phyloP scores from a whole-genome alignment of 2,797 vertebrate species.

The Danionella dracula region DNA sequence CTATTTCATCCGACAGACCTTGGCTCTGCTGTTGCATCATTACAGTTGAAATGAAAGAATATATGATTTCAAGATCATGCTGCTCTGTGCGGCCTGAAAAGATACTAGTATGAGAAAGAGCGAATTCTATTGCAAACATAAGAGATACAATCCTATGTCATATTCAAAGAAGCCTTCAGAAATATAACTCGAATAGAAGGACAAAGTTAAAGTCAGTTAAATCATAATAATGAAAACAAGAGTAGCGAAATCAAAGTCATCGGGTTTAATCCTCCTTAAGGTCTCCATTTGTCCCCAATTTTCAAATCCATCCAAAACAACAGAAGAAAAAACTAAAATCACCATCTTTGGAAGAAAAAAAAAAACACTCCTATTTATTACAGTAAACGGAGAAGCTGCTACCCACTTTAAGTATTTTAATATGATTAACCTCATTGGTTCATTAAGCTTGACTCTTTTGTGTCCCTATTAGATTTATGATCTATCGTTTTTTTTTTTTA shows the following conservation, averaged over 20 bases:
- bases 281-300: slow-evolving; percentile 52
- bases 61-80: slow-evolving; percentile 55
- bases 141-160: slow-evolving; percentile 79
- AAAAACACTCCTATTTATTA: slow-evolving; percentile 75
- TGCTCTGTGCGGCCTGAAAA: slow-evolving; percentile 47
- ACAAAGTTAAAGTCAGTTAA: slow-evolving; percentile 57
- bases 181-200: slow-evolving; percentile 58
- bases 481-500: slow-evolving; percentile 67
- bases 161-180: slow-evolving; percentile 56
- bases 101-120: slow-evolving; percentile 51
- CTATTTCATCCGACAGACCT: slow-evolving; percentile 60
- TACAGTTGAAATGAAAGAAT: slow-evolving; percentile 52
- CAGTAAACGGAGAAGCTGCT: slow-evolving; percentile 84
- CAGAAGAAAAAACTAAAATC: slow-evolving; percentile 62
- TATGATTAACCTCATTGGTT: slow-evolving; percentile 55
- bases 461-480: slow-evolving; percentile 58
- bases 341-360: slow-evolving; percentile 76
- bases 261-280: slow-evolving; percentile 44
- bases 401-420: slow-evolving; percentile 73
- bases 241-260: slow-evolving; percentile 45
- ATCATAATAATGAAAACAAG: slow-evolving; percentile 39
- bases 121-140: slow-evolving; percentile 71
- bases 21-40: slow-evolving; percentile 60
- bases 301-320: slow-evolving; percentile 58
- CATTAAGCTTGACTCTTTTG: slow-evolving; percentile 46